A percentile compares a stretch with the other conserved stretches of the same genome.
These are phyloP conservation scores for Jaculus jaculus DNA, from an alignment of 2,113 vertebrate species.

Conservation along the genomic window DNA sequence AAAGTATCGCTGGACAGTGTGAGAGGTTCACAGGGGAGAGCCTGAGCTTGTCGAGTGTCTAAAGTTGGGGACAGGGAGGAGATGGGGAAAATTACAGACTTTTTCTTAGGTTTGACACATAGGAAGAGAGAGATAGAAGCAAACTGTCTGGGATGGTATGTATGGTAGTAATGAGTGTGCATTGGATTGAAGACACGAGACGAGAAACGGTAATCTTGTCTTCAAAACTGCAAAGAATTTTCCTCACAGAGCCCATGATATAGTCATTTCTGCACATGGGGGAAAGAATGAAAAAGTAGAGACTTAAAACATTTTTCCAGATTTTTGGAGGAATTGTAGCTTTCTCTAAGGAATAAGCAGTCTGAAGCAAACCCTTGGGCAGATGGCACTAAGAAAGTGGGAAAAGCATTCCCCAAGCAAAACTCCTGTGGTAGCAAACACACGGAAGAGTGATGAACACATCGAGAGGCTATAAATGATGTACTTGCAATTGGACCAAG, in stretches of 20 bases:
- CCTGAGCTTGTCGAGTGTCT: background rate
- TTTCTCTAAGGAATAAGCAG: conserved; percentile 46
- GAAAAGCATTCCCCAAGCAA: conserved; percentile 40
- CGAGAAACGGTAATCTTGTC: background rate
- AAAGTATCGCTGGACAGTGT: too few relatives aligned
- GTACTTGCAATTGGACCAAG: conserved; percentile 18
- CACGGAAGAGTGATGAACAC: background rate
- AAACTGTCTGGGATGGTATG: background rate
- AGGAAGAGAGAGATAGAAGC: background rate
- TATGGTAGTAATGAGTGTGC: background rate
- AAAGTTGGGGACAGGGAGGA: background rate
- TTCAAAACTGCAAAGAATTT: background rate
- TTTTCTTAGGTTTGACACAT: background rate
- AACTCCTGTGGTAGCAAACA: conserved; percentile 12
- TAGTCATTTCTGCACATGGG: background rate
- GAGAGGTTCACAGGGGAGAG: background rate
- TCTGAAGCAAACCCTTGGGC: conserved; percentile 35
- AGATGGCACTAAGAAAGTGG: conserved; percentile 53
- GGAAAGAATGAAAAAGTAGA: conserved; percentile 4
- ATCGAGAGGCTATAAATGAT: conserved; percentile 1
- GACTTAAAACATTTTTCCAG: conserved; percentile 20
- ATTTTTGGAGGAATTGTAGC: conserved; percentile 37
- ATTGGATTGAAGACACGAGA: background rate
- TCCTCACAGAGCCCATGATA: background rate
- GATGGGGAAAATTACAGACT: background rate